Conservation (phyloP, 2,888 invertebrate species). For the Spisula solida region DNA sequence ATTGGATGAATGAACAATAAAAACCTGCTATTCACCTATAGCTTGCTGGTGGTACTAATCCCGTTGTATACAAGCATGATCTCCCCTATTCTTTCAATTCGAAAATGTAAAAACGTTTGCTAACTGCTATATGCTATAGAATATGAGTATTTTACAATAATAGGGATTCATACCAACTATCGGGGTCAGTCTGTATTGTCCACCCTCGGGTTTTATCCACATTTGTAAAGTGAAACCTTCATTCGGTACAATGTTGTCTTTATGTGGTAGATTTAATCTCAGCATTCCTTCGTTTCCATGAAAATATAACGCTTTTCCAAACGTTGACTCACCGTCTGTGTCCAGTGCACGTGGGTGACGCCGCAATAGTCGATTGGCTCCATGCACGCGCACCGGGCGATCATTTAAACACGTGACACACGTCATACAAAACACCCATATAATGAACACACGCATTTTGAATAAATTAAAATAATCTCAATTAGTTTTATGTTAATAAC, state of each 20-base stretch:
- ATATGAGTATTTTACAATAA: neutral
- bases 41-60: too few relatives aligned
- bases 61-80: too few relatives aligned
- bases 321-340: constrained; percentile 26
- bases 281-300: constrained; percentile 72
- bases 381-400: neutral
- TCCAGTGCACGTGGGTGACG: constrained; percentile 48
- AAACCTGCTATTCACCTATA: too few relatives aligned
- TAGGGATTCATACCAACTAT: constrained; percentile 76
- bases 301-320: constrained; percentile 76
- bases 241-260: constrained; percentile 63
- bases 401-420: neutral
- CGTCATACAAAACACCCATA: neutral
- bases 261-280: constrained; percentile 55
- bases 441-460: neutral
- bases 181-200: constrained; percentile 76
- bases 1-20: too few relatives aligned
- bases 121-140: too few relatives aligned
- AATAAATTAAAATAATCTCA: neutral
- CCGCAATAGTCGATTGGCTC: constrained; percentile 35
- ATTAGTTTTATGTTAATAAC: neutral
- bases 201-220: constrained; percentile 83
- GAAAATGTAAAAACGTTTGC: too few relatives aligned
- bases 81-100: too few relatives aligned
- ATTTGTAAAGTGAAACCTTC: constrained; percentile 78